These are phyloP conservation scores for Rhineura floridana DNA, from an alignment of 2,113 vertebrate genomes.

Conservation along the genomic window DNA sequence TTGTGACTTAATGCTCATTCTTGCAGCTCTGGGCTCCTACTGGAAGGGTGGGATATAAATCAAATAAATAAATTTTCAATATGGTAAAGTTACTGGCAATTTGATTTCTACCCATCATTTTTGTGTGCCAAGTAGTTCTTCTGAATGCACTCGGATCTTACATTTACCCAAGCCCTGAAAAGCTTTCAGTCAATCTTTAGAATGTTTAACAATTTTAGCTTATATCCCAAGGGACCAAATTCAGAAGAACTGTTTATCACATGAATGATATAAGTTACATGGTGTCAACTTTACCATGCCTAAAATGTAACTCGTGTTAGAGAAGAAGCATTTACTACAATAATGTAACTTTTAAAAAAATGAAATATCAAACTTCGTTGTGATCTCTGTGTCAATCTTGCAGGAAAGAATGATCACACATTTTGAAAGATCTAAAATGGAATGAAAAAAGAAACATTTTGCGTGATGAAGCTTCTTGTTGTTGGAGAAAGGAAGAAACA, in stretches of 20 bases:
- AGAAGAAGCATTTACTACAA: background rate
- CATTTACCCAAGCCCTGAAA: background rate
- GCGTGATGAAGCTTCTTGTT: slow-evolving; percentile 32
- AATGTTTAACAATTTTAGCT: background rate
- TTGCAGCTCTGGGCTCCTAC: no score
- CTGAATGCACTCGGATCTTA: background rate
- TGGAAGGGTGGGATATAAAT: no score
- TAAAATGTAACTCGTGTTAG: background rate
- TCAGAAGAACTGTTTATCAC: background rate
- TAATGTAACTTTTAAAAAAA: background rate
- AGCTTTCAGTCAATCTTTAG: background rate
- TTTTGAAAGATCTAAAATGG: slow-evolving; percentile 88
- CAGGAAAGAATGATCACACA: slow-evolving; percentile 88
- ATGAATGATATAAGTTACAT: background rate
- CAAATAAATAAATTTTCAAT: no score
- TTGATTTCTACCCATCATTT: background rate
- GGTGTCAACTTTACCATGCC: background rate
- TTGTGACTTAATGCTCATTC: background rate
- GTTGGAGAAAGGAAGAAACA: slow-evolving; percentile 54
- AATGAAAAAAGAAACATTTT: slow-evolving; percentile 68
- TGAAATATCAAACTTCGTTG: background rate
- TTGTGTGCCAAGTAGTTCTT: background rate
- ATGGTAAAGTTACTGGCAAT: background rate
- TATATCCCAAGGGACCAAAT: background rate
- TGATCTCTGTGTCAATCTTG: slow-evolving; percentile 37